These are phyloP conservation scores for Picathartes gymnocephalus DNA, from an alignment of 2,113 vertebrate species.

Conservation along the genomic window DNA sequence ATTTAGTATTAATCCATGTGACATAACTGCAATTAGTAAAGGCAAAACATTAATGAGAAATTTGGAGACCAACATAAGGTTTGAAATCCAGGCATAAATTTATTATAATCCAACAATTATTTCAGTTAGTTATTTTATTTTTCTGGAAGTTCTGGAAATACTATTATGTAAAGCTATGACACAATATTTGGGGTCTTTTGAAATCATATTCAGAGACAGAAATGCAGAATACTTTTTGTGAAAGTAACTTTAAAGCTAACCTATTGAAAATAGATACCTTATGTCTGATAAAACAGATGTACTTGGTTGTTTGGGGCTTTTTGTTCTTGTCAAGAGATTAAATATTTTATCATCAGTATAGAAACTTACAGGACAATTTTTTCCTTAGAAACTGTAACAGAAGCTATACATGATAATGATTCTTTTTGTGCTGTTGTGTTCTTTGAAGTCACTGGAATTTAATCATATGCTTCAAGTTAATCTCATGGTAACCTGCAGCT, in stretches of 20 bases:
- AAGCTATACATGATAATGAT: not conserved
- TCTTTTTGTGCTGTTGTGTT: not conserved
- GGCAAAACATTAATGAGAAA: not conserved
- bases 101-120: not conserved
- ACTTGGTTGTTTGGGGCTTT: not conserved
- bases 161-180: not conserved
- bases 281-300: not conserved
- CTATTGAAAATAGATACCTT: not conserved
- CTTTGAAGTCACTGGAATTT: slow-evolving; percentile 38
- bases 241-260: not conserved
- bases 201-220: not conserved
- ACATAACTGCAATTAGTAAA: not conserved
- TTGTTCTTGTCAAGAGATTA: not conserved
- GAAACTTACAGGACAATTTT: not conserved
- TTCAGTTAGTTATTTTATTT: not conserved
- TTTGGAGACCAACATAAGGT: not conserved
- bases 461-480: not conserved
- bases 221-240: not conserved
- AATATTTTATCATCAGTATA: not conserved
- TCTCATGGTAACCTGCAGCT: not conserved
- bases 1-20: not conserved
- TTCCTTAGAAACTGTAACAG: not conserved
- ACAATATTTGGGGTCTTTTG: not conserved
- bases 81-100: not conserved
- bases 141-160: not conserved